phyloP scores from a whole-genome alignment of 2,888 invertebrate species.

The Nemurella pictetii region DNA sequence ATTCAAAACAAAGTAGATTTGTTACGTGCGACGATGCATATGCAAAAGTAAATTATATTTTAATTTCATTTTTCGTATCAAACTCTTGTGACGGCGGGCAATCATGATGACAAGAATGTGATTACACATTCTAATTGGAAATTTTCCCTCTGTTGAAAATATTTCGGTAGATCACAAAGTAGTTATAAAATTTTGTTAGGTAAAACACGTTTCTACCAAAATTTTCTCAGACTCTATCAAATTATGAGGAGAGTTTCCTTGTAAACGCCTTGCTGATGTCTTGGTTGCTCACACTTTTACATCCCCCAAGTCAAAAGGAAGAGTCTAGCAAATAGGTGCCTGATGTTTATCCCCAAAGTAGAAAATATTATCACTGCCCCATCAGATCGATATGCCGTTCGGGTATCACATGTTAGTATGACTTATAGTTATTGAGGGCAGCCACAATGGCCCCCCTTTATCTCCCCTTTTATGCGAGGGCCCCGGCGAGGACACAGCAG shows the following conservation, averaged over 20 bases:
- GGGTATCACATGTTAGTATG: neutral
- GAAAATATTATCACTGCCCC: neutral
- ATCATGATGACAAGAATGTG: neutral
- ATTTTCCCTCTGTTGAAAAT: neutral
- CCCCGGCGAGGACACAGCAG: neutral
- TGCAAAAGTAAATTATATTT: neutral
- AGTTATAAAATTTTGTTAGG: neutral
- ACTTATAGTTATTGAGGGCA: neutral
- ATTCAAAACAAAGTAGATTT: neutral
- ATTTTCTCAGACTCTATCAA: neutral
- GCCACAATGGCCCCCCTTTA: conserved; percentile 10
- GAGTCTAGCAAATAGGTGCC: neutral
- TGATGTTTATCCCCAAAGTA: neutral
- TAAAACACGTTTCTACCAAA: neutral
- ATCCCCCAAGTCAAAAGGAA: neutral
- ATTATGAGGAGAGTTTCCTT: neutral
- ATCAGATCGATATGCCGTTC: neutral
- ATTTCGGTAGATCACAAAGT: neutral
- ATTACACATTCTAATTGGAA: neutral
- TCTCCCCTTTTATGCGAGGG: neutral
- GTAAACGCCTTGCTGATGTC: neutral
- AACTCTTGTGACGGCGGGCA: neutral
- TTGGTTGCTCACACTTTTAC: neutral
- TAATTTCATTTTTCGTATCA: neutral
- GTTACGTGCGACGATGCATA: neutral